A percentile compares a stretch with the other conserved stretches of the same genome.
Conservation (phyloP, 92 coral and sea anemone genomes). For the Metridium senile region DNA sequence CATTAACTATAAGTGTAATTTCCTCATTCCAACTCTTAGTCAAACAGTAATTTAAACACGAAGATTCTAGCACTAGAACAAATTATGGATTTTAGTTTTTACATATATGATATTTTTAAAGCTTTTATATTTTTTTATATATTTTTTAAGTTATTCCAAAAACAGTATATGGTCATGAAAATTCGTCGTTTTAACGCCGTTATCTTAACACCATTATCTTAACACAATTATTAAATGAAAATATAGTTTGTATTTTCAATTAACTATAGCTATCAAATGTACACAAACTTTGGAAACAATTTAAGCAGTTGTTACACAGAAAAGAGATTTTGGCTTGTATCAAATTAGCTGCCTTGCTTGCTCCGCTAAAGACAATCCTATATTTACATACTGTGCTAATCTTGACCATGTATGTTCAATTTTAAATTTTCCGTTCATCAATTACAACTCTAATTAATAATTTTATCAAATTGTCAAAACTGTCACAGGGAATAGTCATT, state of each 20-base stretch:
- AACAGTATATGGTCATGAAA: no score
- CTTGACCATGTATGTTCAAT: background rate
- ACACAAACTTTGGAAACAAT: background rate
- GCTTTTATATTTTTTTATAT: no score
- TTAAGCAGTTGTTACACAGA: background rate
- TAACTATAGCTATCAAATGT: background rate
- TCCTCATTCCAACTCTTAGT: no score
- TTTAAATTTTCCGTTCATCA: conserved; percentile 4
- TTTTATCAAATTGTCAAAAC: background rate
- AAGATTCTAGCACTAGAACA: no score
- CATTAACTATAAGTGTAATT: no score
- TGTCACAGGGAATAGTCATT: background rate
- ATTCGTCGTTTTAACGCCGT: no score
- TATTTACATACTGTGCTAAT: background rate
- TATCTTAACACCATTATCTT: no score
- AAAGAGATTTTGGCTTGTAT: background rate
- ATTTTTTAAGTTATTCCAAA: no score
- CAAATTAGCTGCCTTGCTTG: background rate
- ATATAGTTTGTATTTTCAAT: background rate
- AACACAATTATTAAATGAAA: background rate
- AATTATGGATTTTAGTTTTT: no score
- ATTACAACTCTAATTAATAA: conserved; percentile 13
- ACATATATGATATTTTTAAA: no score
- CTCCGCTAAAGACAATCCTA: no score
- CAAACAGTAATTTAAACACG: no score